Base-by-base conservation (phyloP, 2,888 invertebrate genomes). In the Lepidochitona cinerea region DNA sequence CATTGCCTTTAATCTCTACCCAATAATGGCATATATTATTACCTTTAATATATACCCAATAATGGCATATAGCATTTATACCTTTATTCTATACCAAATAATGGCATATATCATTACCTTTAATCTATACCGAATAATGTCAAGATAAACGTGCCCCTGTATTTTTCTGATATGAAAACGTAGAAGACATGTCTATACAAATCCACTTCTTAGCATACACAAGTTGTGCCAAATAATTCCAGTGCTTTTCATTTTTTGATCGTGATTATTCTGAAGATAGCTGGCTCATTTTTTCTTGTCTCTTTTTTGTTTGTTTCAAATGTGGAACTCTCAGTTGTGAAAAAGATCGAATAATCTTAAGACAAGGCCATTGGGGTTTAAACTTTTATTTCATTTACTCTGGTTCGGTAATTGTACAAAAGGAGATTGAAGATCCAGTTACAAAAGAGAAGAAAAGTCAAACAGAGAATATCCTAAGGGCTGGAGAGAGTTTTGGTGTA, bases 401-500 rank as follows among this genome's bases (percentile, higher is more conserved):
- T 0, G 86, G 86, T 0, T 83, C 84, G 9, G 83, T 85, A 9
- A 81, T 83, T 41, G 85, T 87, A 29, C 84, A 86, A 70, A 74
- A 78, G 1, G 81, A 82, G 66, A 82, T 82, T 35, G 68, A 73
- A 0, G 79, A 81, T 66, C 64, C 49, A 23, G 71, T 70, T n/a
- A 74, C 81, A 0, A 84, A 84, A 26, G 73, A 79, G 32, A 72
- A 69, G 41, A 83, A 83, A 70, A 79, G 79, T 29, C 83, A 82
- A 68, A 83, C 83, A 0, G 84, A 84, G 52, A 81, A 82, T 23
- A 74, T 84, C 4, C 78, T 86, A 9, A 72, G 75, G 1, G 75
- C 80, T 37, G 86, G 86, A 26, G 82, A 85, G 54, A 82, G 84
- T 9, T 86, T 86, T 72, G 86, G 86, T 70, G 86, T 85, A 75